A percentile compares a stretch with the other conserved stretches of the same genome.
phyloP scores from a whole-genome alignment of 37 sponge, comb jelly and placozoan genomes.

The Petrosia ficiformis region DNA sequence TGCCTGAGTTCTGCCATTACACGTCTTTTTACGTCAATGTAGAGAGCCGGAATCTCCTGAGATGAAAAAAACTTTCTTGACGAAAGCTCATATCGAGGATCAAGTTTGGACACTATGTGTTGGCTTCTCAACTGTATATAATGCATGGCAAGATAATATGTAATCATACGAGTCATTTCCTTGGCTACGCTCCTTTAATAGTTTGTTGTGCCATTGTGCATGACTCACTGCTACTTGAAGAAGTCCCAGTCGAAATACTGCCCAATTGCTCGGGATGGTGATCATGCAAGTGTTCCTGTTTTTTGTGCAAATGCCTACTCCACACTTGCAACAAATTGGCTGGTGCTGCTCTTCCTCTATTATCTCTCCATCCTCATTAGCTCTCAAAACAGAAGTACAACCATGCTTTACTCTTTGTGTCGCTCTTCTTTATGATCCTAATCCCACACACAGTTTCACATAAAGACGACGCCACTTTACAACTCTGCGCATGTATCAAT shows the following conservation, averaged over 20 bases:
- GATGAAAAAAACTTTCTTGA: conserved; percentile 8
- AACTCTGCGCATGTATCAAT: no score
- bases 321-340: conserved; percentile 9
- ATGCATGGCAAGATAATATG: neutral
- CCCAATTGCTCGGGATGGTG: neutral
- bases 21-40: neutral
- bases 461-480: neutral
- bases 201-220: conserved; percentile 4
- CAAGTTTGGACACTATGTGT: neutral
- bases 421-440: neutral
- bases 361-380: neutral
- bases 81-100: conserved; percentile 12
- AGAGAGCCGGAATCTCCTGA: neutral
- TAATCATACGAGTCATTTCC: neutral
- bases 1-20: neutral
- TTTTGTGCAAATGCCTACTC: neutral
- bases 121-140: neutral
- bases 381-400: conserved; percentile 3
- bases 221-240: neutral
- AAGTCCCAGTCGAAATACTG: neutral
- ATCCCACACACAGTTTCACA: neutral
- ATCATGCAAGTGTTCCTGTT: neutral
- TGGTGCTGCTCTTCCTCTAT: neutral
- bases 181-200: neutral
- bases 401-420: conserved; percentile 1